A percentile compares a stretch with the other conserved stretches of the same genome.
Conservation (phyloP, 2,888 invertebrate species). For the Artemia sinica region DNA sequence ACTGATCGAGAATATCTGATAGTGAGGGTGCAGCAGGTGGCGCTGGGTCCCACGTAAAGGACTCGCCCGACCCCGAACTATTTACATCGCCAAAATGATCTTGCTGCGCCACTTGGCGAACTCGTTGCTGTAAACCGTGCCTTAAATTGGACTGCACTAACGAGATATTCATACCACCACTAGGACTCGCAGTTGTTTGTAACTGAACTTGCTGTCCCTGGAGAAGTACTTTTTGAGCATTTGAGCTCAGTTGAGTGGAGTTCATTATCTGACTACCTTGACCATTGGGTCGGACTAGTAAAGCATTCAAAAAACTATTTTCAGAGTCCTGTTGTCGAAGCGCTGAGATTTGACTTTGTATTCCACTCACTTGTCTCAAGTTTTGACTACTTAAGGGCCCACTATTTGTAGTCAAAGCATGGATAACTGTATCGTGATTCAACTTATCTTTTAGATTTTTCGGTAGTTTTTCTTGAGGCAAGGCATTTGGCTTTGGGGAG, state of each 20-base stretch:
- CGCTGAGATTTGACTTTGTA: slow-evolving; percentile 10
- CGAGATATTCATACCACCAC: slow-evolving; percentile 21
- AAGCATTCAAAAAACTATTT: slow-evolving; percentile 19
- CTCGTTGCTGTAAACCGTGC: neutral
- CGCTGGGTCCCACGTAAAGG: slow-evolving; percentile 17
- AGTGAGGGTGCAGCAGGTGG: slow-evolving; percentile 36
- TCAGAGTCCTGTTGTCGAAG: slow-evolving; percentile 13
- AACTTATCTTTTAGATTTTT: slow-evolving; percentile 19
- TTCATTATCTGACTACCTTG: slow-evolving; percentile 14
- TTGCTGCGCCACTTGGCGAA: slow-evolving; percentile 1
- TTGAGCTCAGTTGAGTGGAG: neutral
- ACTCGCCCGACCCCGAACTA: neutral
- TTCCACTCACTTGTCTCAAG: slow-evolving; percentile 30
- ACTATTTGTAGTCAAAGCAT: slow-evolving; percentile 13
- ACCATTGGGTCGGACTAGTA: slow-evolving; percentile 18
- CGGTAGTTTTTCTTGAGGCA: slow-evolving; percentile 41
- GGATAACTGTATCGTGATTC: slow-evolving; percentile 27
- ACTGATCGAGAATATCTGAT: slow-evolving; percentile 66
- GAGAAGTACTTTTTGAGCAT: slow-evolving; percentile 12
- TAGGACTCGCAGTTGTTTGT: slow-evolving; percentile 16
- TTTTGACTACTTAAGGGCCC: neutral
- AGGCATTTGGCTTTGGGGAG: slow-evolving; percentile 43
- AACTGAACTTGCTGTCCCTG: slow-evolving; percentile 16
- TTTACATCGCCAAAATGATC: neutral
- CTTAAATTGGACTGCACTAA: slow-evolving; percentile 15